phyloP scores from a whole-genome alignment of 2,888 invertebrate genomes.

The Balanococcus diminutus region DNA sequence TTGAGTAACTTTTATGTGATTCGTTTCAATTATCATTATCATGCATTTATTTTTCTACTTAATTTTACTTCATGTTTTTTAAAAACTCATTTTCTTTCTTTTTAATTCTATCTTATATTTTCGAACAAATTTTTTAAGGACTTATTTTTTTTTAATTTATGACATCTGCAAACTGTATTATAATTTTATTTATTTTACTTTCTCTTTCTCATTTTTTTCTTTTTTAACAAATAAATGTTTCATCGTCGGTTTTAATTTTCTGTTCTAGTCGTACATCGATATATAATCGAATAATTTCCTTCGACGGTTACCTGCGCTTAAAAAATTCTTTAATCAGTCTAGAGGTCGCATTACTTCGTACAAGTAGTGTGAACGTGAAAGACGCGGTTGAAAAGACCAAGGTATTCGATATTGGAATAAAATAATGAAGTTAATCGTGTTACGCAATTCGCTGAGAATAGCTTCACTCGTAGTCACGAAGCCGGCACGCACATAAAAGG shows the following conservation, averaged over 20 bases:
- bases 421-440: constrained; percentile 30
- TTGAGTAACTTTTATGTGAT: constrained; percentile 10
- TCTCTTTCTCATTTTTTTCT: background rate
- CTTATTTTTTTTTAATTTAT: background rate
- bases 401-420: constrained; percentile 36
- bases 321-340: background rate
- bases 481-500: constrained; percentile 2
- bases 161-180: background rate
- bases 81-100: background rate
- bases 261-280: background rate
- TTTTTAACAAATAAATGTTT: constrained; percentile 36
- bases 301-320: background rate
- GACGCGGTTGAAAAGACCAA: background rate
- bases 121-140: constrained; percentile 29
- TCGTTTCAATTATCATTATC: constrained; percentile 8
- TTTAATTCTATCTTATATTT: constrained; percentile 5
- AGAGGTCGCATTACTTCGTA: constrained; percentile 17
- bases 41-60: constrained; percentile 42
- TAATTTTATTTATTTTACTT: constrained; percentile 22
- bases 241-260: background rate
- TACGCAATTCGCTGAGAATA: constrained; percentile 27
- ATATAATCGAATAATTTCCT: background rate
- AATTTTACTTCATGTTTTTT: constrained; percentile 9
- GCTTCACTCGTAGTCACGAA: constrained; percentile 2
- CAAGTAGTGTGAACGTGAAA: background rate